These are phyloP conservation scores for Myotis lucifugus DNA, from an alignment of 2,113 vertebrate species.

Conservation along the genomic window DNA sequence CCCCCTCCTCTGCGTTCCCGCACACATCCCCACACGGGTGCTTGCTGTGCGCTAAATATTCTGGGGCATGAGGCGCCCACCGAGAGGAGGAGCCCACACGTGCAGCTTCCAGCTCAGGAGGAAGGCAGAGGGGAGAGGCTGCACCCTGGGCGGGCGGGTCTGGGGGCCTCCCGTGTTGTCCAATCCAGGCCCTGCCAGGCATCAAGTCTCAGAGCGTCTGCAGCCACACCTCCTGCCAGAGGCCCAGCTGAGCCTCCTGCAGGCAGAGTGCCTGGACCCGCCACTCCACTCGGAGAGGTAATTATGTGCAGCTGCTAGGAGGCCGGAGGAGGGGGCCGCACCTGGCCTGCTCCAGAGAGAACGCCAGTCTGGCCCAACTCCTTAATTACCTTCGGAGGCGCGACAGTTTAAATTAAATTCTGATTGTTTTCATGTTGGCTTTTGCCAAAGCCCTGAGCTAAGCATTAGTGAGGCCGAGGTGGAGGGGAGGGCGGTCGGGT, in stretches of 20 bases:
- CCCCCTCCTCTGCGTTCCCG: background rate
- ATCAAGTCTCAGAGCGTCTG: background rate
- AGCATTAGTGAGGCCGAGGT: background rate
- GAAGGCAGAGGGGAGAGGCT: background rate
- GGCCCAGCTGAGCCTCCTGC: constrained; percentile 51
- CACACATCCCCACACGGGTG: fast-evolving
- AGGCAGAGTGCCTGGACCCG: constrained; percentile 36
- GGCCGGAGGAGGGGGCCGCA: constrained; percentile 13
- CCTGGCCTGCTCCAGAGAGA: background rate
- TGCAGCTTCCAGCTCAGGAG: background rate
- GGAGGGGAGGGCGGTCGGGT: background rate
- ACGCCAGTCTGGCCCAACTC: constrained; percentile 32
- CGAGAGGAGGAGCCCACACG: fast-evolving
- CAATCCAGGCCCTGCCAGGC: background rate
- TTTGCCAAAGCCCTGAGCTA: constrained; percentile 45
- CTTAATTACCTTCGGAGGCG: constrained; percentile 71
- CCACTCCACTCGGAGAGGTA: constrained; percentile 68
- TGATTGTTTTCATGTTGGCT: constrained; percentile 71
- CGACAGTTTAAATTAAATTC: constrained; percentile 66
- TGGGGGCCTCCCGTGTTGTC: background rate
- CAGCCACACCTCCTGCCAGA: background rate
- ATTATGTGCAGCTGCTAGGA: constrained; percentile 52
- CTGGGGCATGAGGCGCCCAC: fast-evolving
- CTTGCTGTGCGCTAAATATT: background rate
- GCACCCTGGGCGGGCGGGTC: fast-evolving